Conservation (phyloP, 2,113 vertebrate genomes). For the Toxotes jaculatrix region DNA sequence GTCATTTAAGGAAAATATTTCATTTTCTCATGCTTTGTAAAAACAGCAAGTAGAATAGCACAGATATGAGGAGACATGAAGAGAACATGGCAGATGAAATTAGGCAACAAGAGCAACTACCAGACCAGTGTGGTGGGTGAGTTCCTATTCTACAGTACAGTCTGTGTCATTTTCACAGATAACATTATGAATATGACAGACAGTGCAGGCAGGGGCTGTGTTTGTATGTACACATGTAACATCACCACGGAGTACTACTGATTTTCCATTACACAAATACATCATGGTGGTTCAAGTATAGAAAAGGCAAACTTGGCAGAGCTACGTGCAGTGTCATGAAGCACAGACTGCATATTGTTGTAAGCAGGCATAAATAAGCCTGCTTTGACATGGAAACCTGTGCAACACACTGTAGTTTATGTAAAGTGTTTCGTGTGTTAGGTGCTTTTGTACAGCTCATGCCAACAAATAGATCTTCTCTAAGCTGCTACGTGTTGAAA, state of each 20-base stretch:
- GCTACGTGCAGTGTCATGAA: not conserved
- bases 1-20: conserved; percentile 86
- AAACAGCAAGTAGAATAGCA: conserved; percentile 66
- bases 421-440: too few species aligned
- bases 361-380: not conserved
- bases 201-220: not conserved
- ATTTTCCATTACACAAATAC: not conserved
- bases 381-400: not conserved
- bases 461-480: too few species aligned
- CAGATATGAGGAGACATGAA: conserved; percentile 67
- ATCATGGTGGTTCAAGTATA: not conserved
- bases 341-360: too few species aligned
- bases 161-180: not conserved
- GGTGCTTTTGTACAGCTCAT: not conserved
- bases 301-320: not conserved
- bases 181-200: not conserved
- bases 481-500: too few species aligned
- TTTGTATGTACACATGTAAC: not conserved
- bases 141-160: not conserved
- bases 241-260: not conserved
- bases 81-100: conserved; percentile 56
- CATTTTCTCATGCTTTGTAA: conserved; percentile 83
- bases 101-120: conserved; percentile 7
- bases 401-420: not conserved
- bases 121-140: not conserved